Evolutionary conservation across 2,113 vertebrate genomes (phyloP), one percentile per base, ranked within the genome.

Genomic region (Halcyon senegalensis): DNA sequence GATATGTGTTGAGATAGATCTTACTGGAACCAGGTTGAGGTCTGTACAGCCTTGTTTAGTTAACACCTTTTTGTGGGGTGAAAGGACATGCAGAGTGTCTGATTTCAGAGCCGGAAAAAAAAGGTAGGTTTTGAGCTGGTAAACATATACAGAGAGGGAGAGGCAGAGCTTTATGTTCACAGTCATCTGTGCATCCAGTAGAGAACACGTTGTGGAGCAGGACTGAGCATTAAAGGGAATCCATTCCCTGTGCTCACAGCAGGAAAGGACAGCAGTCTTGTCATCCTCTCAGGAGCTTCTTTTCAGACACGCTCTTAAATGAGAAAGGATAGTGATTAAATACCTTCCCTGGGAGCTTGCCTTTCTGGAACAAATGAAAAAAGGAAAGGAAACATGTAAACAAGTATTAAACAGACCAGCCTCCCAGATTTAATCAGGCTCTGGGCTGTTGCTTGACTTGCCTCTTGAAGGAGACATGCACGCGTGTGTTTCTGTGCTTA

Each of bases 341-440:
- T 93, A 90, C 86, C 41, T 92, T 87, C 66, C 83, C 86, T 69
- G 41, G 48, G 73, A 96, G 41, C 62, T 72, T 90, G 77, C 60
- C 73, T 87, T 93, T 95, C 89, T 85, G 76, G 62, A 62, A 53
- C 37, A 87, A 93, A 86, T 58, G 76, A 68, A 84, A 79, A 89
- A 95, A 89, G 60, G 83, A 68, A 87, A 84, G 39, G 37, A 92
- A 96, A 73, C 51, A 62, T 78, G 76, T 94, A 95, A 95, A 92
- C 94, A 95, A 78, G 87, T 69, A 93, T 72, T 81, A 92, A 90
- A 70, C 25, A 83, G 72, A 62, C 25, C 83, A 87, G 41, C 46
- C 64, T 90, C 84, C 44, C 27, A 60, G 69, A 92, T 81, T 93
- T 86, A 92, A 73, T 79, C 44, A 68, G 84, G 62, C 91, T 91